Evolutionary conservation across 1,140 invertebrate species (phyloP), one percentile per base, ranked within the genome.

Genomic region (Anthonomus grandis): DNA sequence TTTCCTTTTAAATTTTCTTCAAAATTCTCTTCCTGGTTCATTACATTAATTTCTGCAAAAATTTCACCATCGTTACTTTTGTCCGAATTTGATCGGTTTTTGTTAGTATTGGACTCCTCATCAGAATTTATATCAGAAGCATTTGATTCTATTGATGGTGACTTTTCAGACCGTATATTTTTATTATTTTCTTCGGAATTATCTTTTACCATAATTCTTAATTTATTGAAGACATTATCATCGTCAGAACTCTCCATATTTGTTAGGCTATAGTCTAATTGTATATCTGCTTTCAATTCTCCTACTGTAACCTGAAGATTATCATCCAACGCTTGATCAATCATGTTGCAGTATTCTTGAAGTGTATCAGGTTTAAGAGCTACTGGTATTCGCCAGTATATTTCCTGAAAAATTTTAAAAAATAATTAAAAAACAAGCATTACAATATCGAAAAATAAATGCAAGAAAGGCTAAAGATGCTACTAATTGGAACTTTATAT

Each of bases 361-460:
- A 84, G 74, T 18, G 75, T 77, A 4, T 67, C 59, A 1, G 67
- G 55, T 34, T 69, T 71, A 23, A 83, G 68, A 63, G 75, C 69
- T 13, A 68, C 69, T 2, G 82, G 81, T 56, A 84, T 80, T 44
- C 82, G 75, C 83, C 83, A 84, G 66, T 83, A 83, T 60, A 62
- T 70, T 73, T 84, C 80, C 72, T 76, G 45, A 31, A 68, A 66
- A 50, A 31, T 41, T 17, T 24, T 3, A 42, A 18, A 12, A 8
- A 17, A n/a, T n/a, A n/a, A n/a, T n/a, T n/a, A n/a, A n/a, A n/a
- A n/a, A n/a, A n/a, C n/a, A n/a, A n/a, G n/a, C n/a, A n/a, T n/a
- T n/a, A n/a, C n/a, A n/a, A n/a, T n/a, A n/a, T n/a, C n/a, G n/a
- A n/a, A n/a, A n/a, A n/a, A n/a, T n/a, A n/a, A n/a, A n/a, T n/a